Evolutionary conservation across 23 tunicate species (phyloP).

Genomic region (Trididemnum nubilum): DNA sequence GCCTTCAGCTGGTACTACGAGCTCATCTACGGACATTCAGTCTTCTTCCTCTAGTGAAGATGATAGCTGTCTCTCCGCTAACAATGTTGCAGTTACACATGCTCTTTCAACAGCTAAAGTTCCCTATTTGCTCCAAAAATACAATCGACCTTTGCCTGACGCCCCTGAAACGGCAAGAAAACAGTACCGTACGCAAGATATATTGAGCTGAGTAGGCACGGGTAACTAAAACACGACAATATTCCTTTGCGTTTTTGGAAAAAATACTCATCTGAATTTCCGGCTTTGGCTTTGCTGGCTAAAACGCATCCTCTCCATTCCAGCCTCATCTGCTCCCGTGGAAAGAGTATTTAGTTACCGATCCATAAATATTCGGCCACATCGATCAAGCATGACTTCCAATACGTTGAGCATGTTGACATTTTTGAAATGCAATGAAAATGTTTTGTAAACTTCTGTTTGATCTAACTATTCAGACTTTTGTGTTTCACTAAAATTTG

Average conservation of each 20-base stretch:
- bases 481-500: too few species aligned
- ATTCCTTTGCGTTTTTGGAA: slow-evolving; percentile 11
- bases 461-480: too few species aligned
- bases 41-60: background rate
- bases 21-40: slow-evolving; percentile 15
- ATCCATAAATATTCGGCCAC: background rate
- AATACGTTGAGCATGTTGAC: background rate
- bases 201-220: slow-evolving; percentile 12
- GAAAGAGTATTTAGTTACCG: background rate
- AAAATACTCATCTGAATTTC: slow-evolving; percentile 24
- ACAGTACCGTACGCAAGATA: slow-evolving; percentile 10
- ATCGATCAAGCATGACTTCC: background rate
- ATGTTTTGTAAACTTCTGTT: slow-evolving; percentile 3
- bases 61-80: background rate
- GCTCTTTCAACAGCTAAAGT: background rate
- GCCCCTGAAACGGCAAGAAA: slow-evolving; percentile 4
- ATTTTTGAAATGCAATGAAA: slow-evolving; percentile 11
- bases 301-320: background rate
- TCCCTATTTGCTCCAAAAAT: background rate
- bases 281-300: slow-evolving; percentile 3
- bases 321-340: background rate
- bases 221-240: slow-evolving; percentile 8
- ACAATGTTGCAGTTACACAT: background rate
- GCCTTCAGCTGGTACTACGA: background rate
- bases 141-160: background rate